Percentiles rank a stretch among this genome's conserved stretches.
Evolutionary conservation across 2,888 invertebrate genomes (phyloP).

Genomic region (Torymus aiolomorphi): DNA sequence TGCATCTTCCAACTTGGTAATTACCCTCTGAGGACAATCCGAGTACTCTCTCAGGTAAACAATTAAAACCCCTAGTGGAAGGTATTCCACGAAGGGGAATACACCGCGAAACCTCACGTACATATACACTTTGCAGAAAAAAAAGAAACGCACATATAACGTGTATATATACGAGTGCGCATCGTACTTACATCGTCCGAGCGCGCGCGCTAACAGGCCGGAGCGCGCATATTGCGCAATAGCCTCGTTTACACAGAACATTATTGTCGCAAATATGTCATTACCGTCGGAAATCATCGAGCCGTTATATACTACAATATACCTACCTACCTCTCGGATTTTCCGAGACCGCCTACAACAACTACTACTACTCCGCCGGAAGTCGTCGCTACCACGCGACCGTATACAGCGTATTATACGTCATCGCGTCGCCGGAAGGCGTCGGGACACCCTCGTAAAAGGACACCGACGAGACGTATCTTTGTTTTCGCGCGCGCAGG

Average conservation of each 20-base stretch:
- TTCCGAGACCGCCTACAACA: no score
- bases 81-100: no score
- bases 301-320: constrained; percentile 62
- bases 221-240: constrained; percentile 66
- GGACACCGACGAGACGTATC: constrained; percentile 48
- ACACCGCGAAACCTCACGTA: no score
- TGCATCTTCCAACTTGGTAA: no score
- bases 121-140: no score
- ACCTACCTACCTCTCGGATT: background rate
- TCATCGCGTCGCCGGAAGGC: constrained; percentile 59
- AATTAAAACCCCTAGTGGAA: no score
- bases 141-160: no score
- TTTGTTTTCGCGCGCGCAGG: constrained; percentile 37
- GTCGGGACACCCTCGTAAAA: constrained; percentile 53
- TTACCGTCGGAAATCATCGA: constrained; percentile 70
- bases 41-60: no score
- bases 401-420: constrained; percentile 28
- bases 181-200: no score
- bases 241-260: constrained; percentile 70
- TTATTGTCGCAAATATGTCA: constrained; percentile 71
- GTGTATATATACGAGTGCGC: no score
- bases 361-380: constrained; percentile 59
- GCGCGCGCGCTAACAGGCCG: constrained; percentile 15
- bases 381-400: constrained; percentile 51
- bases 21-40: no score